Evolutionary conservation across 2,888 invertebrate species (phyloP), one percentile per base, ranked within the genome.

Genomic region (Stenoptilia bipunctidactyla): DNA sequence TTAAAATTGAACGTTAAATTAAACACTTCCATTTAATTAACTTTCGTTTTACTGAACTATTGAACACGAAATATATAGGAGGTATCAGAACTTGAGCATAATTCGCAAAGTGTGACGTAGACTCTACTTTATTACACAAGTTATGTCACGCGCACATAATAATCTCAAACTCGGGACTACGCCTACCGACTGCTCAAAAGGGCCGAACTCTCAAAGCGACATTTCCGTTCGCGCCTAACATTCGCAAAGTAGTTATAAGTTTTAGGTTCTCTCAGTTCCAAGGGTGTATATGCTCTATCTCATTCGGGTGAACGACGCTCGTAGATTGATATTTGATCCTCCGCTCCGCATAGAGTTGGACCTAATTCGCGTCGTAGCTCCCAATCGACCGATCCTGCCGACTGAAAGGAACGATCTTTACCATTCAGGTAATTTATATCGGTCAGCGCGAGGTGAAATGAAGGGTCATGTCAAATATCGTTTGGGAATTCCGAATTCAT

Each of bases 271-370:
- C 36, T 44, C 40, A 38, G 45, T 45, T 42, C 42, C 34, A 15
- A 15, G 25, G 34, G 15, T 34, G 30, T 10, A 30, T 4, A 3
- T n/a, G 30, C n/a, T 30, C 6, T 30, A 30, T 30, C 30, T 9
- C 30, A 3, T 10, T 12, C 30, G 30, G 3, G 12, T n/a, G 12
- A 30, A 10, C 30, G 30, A 10, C 9, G 57, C 53, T 54, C 60
- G 58, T 56, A 73, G 76, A 79, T 80, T 80, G 80, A 77, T 77
- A 79, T 80, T 77, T 77, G 79, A 80, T 80, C 41, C 34, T 12
- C 34, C 27, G 10, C 37, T 36, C 37, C 37, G 30, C 36, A 34
- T 27, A 20, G 20, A 20, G 20, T 20, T 20, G 13, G 15, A 34
- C 12, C 13, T 4, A 4, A 20, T 15, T 3, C 20, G 1, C 27